Base-by-base conservation (phyloP, 2,888 invertebrate genomes). In the Drosophila emarginata region DNA sequence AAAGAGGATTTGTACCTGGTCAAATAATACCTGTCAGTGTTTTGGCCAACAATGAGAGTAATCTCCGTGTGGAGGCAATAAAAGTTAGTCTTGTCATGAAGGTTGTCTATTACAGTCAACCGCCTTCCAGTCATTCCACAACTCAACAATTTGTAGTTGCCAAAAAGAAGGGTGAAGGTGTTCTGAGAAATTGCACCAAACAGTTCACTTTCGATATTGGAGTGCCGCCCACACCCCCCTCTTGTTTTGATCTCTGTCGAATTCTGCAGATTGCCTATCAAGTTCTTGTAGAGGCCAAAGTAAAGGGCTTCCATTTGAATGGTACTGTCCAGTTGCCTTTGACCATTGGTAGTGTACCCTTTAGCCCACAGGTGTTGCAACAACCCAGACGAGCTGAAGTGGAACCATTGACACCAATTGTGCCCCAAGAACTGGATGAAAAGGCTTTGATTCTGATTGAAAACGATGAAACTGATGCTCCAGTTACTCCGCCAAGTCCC, bases 41-140 rank as follows among this genome's bases (percentile, higher is more conserved):
- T 0, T 93, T 93, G 72, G 91, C 94, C 0, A 93, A 93, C 74
- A 95, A 95, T 89, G 92, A 92, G 36, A 94, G 94, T 15, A 92
- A 92, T 53, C 90, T 93, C 11, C 85, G 87, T 12, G 92, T 95
- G 12, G 77, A 80, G 45, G 83, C 85, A 52, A 73, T 91, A 0
- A 78, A 76, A 23, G 77, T 83, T 3, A 75, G 76, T 2, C 53
- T 91, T 15, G 72, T 83, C 2, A 90, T 91, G 91, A 40, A 81
- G 5, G 79, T 89, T 0, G 76, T 75, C n/a, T 78, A 85, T 40
- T 87, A 84, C 32, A 85, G 88, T 54, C 79, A 86, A 52, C 32
- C 52, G 0, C 84, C 88, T 2, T 36, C 23, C 2, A 67, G 71
- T 5, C 58, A 73, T 4, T 80, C 82, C 1, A 80, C 68, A 54